Base-by-base conservation (phyloP, 2,797 vertebrate genomes). In the Hafferia zeledoni region DNA sequence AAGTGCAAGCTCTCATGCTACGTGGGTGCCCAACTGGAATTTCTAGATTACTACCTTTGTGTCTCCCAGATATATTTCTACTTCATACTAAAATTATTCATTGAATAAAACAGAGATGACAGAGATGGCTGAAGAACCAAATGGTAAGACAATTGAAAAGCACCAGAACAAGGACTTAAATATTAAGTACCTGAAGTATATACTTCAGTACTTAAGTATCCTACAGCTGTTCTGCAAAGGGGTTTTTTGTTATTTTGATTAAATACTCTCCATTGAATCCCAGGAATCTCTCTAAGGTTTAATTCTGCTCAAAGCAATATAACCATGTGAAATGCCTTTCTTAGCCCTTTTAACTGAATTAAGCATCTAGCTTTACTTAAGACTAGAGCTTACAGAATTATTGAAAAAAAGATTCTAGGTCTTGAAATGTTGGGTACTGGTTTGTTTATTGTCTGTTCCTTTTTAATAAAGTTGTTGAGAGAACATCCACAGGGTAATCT, bases 401-500 rank as follows among this genome's bases (percentile, higher is more conserved):
- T 2, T 53, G 28, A 77, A 86, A 86, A 53, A 12, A 76, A 63
- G 6, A 37, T 67, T 79, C 24, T 25, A 50, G 30, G 14, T 4
- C 25, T 55, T 64, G 18, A 47, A 23, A 55, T 9, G 0, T 9
- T 35, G 9, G 2, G 1, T 1, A 13, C 17, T 27, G 5, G 6
- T 10, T 30, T 8, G 4, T 16, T 11, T 17, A 16, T 16, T 8
- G 24, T 13, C 27, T 37, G 10, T 27, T 31, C 37, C 19, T 68
- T 68, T 39, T 33, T 20, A 74, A 46, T 24, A 22, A 70, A 74
- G 59, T 50, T 37, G 5, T 43, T 35, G 30, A 75, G 19, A 50
- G 7, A 10, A 1, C 3, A 67, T 13, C 14, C 1, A 7, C 9
- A 72, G 56, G 5, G 8, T 28, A 19, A 71, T 30, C 2, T 74